phyloP scores from a whole-genome alignment of 2,113 vertebrate species.

The Illadopsis cleaveri region DNA sequence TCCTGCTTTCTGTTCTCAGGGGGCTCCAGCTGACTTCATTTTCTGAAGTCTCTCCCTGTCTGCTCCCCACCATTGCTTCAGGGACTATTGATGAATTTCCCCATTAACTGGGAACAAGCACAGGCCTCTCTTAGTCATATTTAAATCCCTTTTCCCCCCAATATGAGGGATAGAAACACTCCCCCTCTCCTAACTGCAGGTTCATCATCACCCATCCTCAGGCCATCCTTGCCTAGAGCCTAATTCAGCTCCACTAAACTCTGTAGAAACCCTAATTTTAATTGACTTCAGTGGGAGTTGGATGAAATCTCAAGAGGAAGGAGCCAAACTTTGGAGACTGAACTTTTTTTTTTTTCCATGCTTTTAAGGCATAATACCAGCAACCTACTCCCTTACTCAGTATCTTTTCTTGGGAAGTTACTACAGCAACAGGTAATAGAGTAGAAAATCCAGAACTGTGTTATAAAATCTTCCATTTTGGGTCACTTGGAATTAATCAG shows the following conservation, averaged over 20 bases:
- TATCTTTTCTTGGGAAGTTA: neutral
- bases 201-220: neutral
- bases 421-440: neutral
- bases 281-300: constrained; percentile 25
- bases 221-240: neutral
- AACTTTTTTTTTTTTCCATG: neutral
- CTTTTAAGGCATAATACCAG: neutral
- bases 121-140: neutral
- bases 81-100: neutral
- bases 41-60: neutral
- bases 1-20: neutral
- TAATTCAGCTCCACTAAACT: neutral
- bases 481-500: neutral
- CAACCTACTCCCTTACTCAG: neutral
- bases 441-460: neutral
- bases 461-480: neutral
- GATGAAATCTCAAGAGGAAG: neutral
- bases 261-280: neutral
- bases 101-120: neutral
- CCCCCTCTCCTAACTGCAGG: neutral
- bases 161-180: neutral
- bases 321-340: neutral
- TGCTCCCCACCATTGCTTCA: neutral
- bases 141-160: neutral
- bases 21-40: neutral